Base-by-base conservation (phyloP, 2,888 invertebrate genomes). In the Oeneis ivallda region DNA sequence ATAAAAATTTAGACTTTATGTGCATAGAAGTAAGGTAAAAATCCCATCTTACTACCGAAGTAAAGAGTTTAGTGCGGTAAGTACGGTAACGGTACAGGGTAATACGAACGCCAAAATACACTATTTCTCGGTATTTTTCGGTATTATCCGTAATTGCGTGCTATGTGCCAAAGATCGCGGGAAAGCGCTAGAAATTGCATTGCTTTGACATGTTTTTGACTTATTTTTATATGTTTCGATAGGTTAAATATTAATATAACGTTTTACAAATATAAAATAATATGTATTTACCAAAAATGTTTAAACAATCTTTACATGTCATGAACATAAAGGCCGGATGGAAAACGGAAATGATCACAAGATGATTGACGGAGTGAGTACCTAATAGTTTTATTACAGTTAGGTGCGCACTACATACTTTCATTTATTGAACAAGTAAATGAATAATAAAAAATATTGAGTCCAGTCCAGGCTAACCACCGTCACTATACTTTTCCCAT, bases 241-340 rank as follows among this genome's bases (percentile, higher is more conserved):
- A n/a, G 47, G 13, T 61, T 52, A 60, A 53, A 60, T 60, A 60
- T 60, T 50, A 60, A 50, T 37, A 37, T 60, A 60, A 60, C 50
- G 50, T 49, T 60, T 7, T 50, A 26, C 2, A n/a, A 89, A 89
- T 85, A 89, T 88, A 88, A 26, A 26, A 2, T 2, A 26, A 26
- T 26, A 26, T 26, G 86, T 89, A 90, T 90, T 91, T 91, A 91
- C 86, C 4, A 0, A 47, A 47, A 47, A 15, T 0, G 2, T 2
- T 9, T 1, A 2, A 17, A 15, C 6, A 5, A 45, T 6, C 1
- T 45, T 45, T 15, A 45, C 15, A 15, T n/a, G 8, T 5, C 15
- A 45, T 45, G 8, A 15, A 34, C 32, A 34, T 34, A n/a, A n/a
- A n/a, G n/a, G n/a, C n/a, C n/a, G n/a, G n/a, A n/a, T n/a, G n/a